Percentiles rank a stretch among this genome's conserved stretches.
Conservation (phyloP, 2,888 invertebrate species). For the Salticus scenicus region DNA sequence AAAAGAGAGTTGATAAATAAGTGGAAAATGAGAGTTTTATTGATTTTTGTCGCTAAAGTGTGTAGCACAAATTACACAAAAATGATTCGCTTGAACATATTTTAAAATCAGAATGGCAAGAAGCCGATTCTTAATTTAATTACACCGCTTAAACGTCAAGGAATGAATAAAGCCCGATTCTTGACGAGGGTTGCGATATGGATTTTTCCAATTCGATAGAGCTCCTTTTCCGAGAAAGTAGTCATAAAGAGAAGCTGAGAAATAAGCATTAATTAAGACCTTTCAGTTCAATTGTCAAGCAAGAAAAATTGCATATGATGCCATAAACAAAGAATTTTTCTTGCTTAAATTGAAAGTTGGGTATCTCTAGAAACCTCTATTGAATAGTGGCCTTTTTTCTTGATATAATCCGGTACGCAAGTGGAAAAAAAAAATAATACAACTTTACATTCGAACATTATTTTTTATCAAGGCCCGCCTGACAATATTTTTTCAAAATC, state of each 20-base stretch:
- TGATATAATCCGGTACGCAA: no score
- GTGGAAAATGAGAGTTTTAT: background rate
- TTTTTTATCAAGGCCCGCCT: no score
- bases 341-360: constrained; percentile 21
- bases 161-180: constrained; percentile 26
- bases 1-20: background rate
- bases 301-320: constrained; percentile 31
- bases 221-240: constrained; percentile 29
- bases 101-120: background rate
- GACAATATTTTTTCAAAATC: no score
- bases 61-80: background rate
- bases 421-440: no score
- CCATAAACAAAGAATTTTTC: constrained; percentile 51
- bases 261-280: constrained; percentile 40
- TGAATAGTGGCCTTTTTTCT: no score
- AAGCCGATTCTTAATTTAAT: background rate
- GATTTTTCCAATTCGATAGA: constrained; percentile 29
- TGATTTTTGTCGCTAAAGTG: background rate
- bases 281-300: constrained; percentile 38
- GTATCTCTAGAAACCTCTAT: no score
- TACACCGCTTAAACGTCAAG: constrained; percentile 17
- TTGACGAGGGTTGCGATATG: constrained; percentile 2
- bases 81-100: background rate
- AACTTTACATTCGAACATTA: no score
- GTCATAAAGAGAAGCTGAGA: constrained; percentile 24